These are phyloP conservation scores for Neelides folsomi DNA, from an alignment of 2,888 invertebrate species.

Conservation along the genomic window DNA sequence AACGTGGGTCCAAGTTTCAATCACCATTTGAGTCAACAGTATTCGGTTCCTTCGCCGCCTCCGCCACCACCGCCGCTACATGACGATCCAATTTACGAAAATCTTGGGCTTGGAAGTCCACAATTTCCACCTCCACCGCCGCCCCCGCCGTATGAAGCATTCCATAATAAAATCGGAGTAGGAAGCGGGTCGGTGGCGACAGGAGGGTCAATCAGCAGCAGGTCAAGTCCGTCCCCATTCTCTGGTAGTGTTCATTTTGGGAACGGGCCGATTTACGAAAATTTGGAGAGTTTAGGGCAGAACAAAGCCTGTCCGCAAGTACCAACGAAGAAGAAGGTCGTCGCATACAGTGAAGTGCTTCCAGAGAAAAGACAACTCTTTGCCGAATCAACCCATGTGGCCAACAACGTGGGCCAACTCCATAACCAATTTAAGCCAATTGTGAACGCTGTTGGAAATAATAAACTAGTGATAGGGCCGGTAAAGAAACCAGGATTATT, in stretches of 20 bases:
- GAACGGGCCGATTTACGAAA: conserved; percentile 17
- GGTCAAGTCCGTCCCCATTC: conserved; percentile 16
- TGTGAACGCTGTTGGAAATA: conserved; percentile 13
- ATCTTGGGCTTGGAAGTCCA: conserved; percentile 2
- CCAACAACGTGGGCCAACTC: no score
- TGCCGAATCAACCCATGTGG: conserved; percentile 9
- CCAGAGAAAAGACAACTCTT: conserved; percentile 9
- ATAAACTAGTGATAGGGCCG: not conserved
- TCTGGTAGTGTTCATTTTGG: conserved; percentile 10
- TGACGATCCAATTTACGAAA: conserved; percentile 17
- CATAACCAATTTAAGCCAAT: conserved; percentile 14
- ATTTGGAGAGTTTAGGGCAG: conserved; percentile 9
- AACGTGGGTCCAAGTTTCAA: no score
- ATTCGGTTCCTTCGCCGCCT: conserved; percentile 5
- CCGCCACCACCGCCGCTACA: conserved; percentile 11
- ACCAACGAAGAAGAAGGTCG: conserved; percentile 9
- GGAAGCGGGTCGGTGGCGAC: no score
- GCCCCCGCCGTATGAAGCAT: conserved; percentile 15
- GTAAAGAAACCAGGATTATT: not conserved
- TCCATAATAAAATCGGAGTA: conserved; percentile 14
- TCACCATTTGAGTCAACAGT: conserved; percentile 1
- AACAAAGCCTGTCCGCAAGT: conserved; percentile 8
- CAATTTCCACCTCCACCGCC: conserved; percentile 15
- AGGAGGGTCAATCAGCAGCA: conserved; percentile 6
- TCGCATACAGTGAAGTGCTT: conserved; percentile 12